Percentiles rank a stretch among this genome's conserved stretches.
Conservation (phyloP, 1,140 invertebrate species). For the Zaprionus inermis region DNA sequence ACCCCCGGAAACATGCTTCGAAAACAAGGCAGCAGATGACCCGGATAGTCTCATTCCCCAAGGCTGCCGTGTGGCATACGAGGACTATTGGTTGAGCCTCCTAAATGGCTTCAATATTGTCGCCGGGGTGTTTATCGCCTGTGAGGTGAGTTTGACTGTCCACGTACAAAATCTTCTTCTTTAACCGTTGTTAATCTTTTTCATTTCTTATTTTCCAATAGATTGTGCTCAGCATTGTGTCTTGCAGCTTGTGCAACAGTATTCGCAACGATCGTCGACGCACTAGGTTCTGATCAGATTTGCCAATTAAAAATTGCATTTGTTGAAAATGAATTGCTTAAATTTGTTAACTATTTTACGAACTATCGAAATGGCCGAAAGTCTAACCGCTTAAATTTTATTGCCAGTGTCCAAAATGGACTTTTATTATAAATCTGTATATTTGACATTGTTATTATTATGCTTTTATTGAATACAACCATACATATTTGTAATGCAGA, state of each 20-base stretch:
- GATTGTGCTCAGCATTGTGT: constrained; percentile 61
- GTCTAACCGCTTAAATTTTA: neutral
- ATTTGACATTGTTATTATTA: neutral
- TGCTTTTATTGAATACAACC: too few relatives aligned
- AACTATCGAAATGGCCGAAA: neutral
- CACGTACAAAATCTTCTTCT: too few relatives aligned
- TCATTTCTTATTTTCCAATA: constrained; percentile 27
- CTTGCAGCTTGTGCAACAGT: constrained; percentile 75
- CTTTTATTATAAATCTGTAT: constrained; percentile 16
- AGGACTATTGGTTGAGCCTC: constrained; percentile 74
- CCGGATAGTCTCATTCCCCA: constrained; percentile 68
- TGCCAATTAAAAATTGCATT: constrained; percentile 16
- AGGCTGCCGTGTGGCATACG: constrained; percentile 73
- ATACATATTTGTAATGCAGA: neutral
- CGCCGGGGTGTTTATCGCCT: constrained; percentile 56
- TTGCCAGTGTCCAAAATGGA: neutral
- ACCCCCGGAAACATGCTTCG: constrained; percentile 62
- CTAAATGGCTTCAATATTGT: constrained; percentile 66
- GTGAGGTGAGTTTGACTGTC: constrained; percentile 63
- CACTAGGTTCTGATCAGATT: constrained; percentile 45
- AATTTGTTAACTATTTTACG: constrained; percentile 3
- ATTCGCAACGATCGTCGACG: constrained; percentile 77
- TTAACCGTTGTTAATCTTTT: neutral
- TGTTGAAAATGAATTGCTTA: constrained; percentile 25
- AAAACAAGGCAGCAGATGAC: constrained; percentile 59